Evolutionary conservation across 1,140 invertebrate species (phyloP).

Genomic region (Neodiprion virginianus): DNA sequence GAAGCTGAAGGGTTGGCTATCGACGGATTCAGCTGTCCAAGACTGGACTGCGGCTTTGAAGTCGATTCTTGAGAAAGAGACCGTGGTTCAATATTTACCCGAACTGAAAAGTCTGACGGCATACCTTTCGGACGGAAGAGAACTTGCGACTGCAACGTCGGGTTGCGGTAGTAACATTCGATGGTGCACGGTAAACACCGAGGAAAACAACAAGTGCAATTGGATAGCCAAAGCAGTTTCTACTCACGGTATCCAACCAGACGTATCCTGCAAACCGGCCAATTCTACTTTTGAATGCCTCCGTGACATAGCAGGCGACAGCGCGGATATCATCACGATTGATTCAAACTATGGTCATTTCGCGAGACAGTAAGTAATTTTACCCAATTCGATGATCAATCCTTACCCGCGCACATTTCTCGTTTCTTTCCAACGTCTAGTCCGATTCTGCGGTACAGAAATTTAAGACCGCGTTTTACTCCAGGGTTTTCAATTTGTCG

Average conservation of each 20-base stretch:
- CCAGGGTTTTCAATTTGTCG: conserved; percentile 63
- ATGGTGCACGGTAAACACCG: conserved; percentile 66
- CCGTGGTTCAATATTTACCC: conserved; percentile 10
- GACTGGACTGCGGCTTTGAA: conserved; percentile 34
- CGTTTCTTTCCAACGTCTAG: conserved; percentile 8
- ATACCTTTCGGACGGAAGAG: conserved; percentile 48
- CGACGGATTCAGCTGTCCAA: neutral
- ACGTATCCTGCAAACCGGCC: conserved; percentile 61
- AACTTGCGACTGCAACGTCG: conserved; percentile 27
- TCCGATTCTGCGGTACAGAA: neutral
- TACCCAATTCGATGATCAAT: neutral
- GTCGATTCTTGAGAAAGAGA: conserved; percentile 30
- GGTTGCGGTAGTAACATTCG: conserved; percentile 60
- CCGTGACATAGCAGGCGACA: conserved; percentile 61
- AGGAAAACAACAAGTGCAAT: conserved; percentile 66
- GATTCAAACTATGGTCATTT: conserved; percentile 75
- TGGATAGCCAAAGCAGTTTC: conserved; percentile 65
- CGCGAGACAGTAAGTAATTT: conserved; percentile 67
- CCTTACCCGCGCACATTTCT: neutral
- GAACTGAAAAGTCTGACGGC: conserved; percentile 11
- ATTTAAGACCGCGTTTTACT: conserved; percentile 23
- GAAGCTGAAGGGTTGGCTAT: conserved; percentile 33
- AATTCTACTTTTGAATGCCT: conserved; percentile 67
- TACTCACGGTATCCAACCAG: conserved; percentile 66
- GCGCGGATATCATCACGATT: conserved; percentile 72